Percentiles rank a stretch among this genome's conserved stretches.
phyloP scores from a whole-genome alignment of 2,113 vertebrate species.

The Psilopsiagon aymara region DNA sequence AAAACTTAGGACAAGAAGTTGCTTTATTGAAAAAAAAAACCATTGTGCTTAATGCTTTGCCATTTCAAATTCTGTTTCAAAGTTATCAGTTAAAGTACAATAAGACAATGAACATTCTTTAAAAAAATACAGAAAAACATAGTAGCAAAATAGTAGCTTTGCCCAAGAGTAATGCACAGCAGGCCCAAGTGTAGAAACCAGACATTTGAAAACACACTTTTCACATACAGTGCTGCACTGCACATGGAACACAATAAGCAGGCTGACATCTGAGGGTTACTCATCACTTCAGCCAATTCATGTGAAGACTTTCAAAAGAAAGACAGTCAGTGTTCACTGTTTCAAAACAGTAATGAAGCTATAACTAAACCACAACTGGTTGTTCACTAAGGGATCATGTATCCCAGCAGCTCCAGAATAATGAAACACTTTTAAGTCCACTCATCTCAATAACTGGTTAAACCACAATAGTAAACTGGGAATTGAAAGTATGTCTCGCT shows the following conservation, averaged over 20 bases:
- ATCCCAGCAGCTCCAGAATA: background rate
- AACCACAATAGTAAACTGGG: background rate
- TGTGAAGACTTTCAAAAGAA: constrained; percentile 3
- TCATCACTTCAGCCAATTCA: background rate
- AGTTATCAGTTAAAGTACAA: background rate
- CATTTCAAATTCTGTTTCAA: background rate
- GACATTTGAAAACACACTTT: background rate
- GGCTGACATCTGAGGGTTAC: background rate
- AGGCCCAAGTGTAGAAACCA: background rate
- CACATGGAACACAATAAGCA: background rate
- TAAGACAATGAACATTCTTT: background rate
- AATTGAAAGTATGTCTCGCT: background rate
- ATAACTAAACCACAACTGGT: background rate
- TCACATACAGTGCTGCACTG: background rate
- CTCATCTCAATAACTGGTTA: background rate
- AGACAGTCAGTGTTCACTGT: background rate
- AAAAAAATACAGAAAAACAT: constrained; percentile 28
- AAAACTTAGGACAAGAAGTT: background rate
- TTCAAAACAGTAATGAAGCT: background rate
- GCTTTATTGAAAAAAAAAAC: constrained; percentile 38
- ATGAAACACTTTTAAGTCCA: background rate
- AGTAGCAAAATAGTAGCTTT: constrained; percentile 34
- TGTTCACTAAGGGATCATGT: background rate
- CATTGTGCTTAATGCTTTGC: background rate
- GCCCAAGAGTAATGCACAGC: background rate